These are phyloP conservation scores for Phoxinus phoxinus DNA, from an alignment of 2,113 vertebrate species.

Conservation along the genomic window DNA sequence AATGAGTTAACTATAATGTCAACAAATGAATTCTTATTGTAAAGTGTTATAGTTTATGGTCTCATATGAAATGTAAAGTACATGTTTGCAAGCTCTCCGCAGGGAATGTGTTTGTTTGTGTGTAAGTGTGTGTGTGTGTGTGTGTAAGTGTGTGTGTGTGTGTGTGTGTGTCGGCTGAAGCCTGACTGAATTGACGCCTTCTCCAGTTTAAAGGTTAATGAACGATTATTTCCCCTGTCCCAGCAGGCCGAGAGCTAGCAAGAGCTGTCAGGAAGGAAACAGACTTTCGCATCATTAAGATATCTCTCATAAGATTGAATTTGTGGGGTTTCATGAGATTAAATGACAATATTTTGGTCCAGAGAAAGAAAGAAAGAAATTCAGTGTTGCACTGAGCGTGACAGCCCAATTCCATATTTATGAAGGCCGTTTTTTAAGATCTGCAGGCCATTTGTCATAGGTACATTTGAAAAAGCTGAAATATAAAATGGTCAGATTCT, in stretches of 20 bases:
- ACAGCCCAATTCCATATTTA: constrained; percentile 13
- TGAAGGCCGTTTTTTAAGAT: constrained; percentile 26
- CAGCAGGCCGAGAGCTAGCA: constrained; percentile 70
- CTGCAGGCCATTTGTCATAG: constrained; percentile 4
- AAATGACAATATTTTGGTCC: background rate
- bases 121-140: background rate
- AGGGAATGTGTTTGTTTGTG: constrained; percentile 41
- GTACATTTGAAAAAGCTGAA: background rate
- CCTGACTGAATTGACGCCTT: constrained; percentile 68
- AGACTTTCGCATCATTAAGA: constrained; percentile 72
- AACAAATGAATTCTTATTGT: too few species aligned
- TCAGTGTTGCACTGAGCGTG: background rate
- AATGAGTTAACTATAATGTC: too few species aligned
- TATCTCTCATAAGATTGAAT: constrained; percentile 64
- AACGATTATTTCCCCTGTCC: constrained; percentile 75
- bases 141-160: background rate
- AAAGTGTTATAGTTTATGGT: background rate
- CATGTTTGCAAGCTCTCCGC: constrained; percentile 61
- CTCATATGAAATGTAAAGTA: constrained; percentile 55
- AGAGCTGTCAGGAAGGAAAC: constrained; percentile 71
- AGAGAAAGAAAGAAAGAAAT: background rate
- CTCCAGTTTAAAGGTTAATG: constrained; percentile 79
- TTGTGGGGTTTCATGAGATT: background rate
- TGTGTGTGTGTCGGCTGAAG: constrained; percentile 29
- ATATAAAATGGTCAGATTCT: constrained; percentile 40